These are phyloP conservation scores for Brachyptera putata DNA, from an alignment of 2,888 invertebrate genomes.

Conservation along the genomic window DNA sequence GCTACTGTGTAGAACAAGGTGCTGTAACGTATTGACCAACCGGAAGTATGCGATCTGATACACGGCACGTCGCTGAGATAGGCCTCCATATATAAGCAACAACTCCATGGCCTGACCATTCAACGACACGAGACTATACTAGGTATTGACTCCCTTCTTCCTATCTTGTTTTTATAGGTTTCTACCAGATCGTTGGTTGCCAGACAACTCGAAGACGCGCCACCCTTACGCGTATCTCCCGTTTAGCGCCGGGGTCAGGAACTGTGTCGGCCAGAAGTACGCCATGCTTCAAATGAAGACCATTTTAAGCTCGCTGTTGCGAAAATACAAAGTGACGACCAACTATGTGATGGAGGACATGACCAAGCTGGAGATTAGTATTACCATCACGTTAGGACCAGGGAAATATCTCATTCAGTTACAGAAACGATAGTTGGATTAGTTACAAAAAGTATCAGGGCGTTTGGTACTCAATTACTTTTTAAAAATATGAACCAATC, in stretches of 20 bases:
- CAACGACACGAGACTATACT: no score
- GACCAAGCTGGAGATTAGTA: not conserved
- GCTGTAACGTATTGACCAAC: no score
- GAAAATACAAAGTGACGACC: not conserved
- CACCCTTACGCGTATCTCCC: constrained; percentile 1
- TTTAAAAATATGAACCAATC: no score
- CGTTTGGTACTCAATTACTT: no score
- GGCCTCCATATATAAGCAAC: no score
- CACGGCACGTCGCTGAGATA: no score
- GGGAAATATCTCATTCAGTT: not conserved
- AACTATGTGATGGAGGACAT: not conserved
- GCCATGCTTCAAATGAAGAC: constrained; percentile 5
- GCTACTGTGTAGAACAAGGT: no score
- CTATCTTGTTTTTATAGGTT: not conserved
- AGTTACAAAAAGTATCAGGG: no score
- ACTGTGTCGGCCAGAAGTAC: not conserved
- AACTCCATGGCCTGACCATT: no score
- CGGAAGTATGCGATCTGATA: no score
- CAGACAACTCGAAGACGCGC: not conserved
- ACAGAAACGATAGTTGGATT: not conserved
- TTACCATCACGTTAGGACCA: not conserved
- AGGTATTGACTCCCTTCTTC: no score
- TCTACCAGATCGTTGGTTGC: not conserved
- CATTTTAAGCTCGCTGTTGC: not conserved
- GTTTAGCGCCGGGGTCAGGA: not conserved